Base-by-base conservation (phyloP, 2,797 vertebrate genomes). In the Pagetopsis macropterus region DNA sequence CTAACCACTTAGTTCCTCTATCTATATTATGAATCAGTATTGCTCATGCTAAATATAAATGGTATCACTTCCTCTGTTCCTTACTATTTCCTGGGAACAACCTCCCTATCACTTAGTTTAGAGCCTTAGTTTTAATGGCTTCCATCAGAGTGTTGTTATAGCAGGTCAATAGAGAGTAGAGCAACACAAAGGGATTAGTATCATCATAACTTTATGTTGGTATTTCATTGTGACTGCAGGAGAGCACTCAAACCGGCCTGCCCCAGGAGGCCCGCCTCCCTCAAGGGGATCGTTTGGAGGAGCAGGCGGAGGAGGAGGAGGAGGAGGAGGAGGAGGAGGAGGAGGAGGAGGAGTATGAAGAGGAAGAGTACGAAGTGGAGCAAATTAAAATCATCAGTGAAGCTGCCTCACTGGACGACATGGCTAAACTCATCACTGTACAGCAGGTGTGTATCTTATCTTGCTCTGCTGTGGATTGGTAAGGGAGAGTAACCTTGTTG, bases 401-500 rank as follows among this genome's bases (percentile, higher is more conserved):
- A 87, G 93, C 91, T 50, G 92, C 95, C 77, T 95, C 96, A 44
- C 94, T 98, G 73, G 98, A 99, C 70, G 94, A 97, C 79, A 95
- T 98, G 88, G 97, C 98, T 78, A 98, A 95, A 88, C 95, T 95
- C 84, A 99, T 99, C 94, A 95, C 97, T 86, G 94, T 99, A 62
- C 94, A 98, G 84, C 96, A 98, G 96, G 98, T 99, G 90, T 93
- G 93, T 80, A 27, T 27, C 23, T 27, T 14, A 2, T 76, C 16
- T 37, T 60, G 23, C 43, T 46, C 50, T 17, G 44, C 7, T 70
- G 43, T 61, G 57, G 31, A 45, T 70, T 5, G 60, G 7, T 31
- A 45, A 56, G 8, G 14, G 4, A 49, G 15, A 48, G 21, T 27
- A 27, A 45, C n/a, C 15, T 16, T 54, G 10, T 14, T 9, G 21